Evolutionary conservation across 2,113 vertebrate genomes (phyloP), one percentile per base, ranked within the genome.

Genomic region (Aegithalos caudatus): DNA sequence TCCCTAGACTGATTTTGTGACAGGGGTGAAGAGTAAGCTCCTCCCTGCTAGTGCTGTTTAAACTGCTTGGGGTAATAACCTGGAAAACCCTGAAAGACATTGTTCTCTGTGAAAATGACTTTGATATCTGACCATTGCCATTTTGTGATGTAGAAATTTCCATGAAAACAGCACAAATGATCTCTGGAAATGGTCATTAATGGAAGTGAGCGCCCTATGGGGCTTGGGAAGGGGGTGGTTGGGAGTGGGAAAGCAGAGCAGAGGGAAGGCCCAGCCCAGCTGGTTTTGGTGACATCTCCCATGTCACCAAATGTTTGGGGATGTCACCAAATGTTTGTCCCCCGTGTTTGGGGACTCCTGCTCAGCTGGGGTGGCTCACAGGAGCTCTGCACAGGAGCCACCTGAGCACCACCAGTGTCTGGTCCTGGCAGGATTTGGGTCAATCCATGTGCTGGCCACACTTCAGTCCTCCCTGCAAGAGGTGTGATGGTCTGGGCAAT

Each of bases 141-240:
- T 78, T 80, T n/a, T 37, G 16, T 80, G 76, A 74, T 7, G 23
- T 10, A 54, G 61, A 65, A 42, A 56, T 88, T 57, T 60, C 71
- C 11, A 7, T 58, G 35, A 66, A 58, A 76, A 62, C 50, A 57
- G 33, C 64, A 19, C 24, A 12, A 21, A n/a, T 23, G 7, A 31
- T 69, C 47, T 47, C 70, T 7, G 3, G 31, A 88, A 90, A 40
- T 42, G 35, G 29, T 61, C 40, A 7, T 40, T 53, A 54, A 16
- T 25, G 65, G 58, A 25, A 44, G 64, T 1, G 2, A 20, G 28
- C 0, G 0, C 11, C 29, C 57, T n/a, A 8, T 5, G 6, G 60
- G 48, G 27, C 22, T 44, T 66, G 66, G 47, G 42, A 66, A 86
- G 35, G n/a, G 37, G 11, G 3, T 37, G 58, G 53, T 81, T 70